These are phyloP conservation scores for Clanis bilineata DNA, from an alignment of 2,888 invertebrate genomes.

Conservation along the genomic window DNA sequence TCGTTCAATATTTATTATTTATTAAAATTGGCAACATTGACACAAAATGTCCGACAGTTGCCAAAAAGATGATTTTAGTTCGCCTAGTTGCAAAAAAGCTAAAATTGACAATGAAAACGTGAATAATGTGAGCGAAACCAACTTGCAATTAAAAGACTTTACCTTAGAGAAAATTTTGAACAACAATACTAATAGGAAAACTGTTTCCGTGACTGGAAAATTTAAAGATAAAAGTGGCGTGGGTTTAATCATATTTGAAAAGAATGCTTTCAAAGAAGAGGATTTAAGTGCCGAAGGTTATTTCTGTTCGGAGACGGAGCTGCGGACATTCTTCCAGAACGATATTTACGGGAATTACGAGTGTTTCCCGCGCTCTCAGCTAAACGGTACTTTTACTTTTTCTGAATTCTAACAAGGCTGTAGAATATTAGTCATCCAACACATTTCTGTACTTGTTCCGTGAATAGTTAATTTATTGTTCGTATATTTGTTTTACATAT, in stretches of 20 bases:
- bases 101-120: slow-evolving; percentile 67
- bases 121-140: slow-evolving; percentile 53
- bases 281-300: slow-evolving; percentile 80
- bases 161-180: slow-evolving; percentile 85
- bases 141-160: slow-evolving; percentile 84
- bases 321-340: slow-evolving; percentile 87
- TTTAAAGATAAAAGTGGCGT: slow-evolving; percentile 84
- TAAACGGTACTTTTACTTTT: slow-evolving; percentile 80
- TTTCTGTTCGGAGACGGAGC: slow-evolving; percentile 83
- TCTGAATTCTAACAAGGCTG: slow-evolving; percentile 47
- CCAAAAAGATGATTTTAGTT: slow-evolving; percentile 54
- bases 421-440: slow-evolving; percentile 39
- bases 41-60: slow-evolving; percentile 75
- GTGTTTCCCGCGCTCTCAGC: slow-evolving; percentile 83
- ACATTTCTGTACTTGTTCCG: slow-evolving; percentile 11
- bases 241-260: slow-evolving; percentile 90
- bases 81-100: slow-evolving; percentile 64
- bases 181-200: slow-evolving; percentile 88
- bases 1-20: slow-evolving; percentile 1
- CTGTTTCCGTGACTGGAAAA: slow-evolving; percentile 86
- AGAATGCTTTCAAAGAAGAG: slow-evolving; percentile 88
- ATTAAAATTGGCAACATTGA: slow-evolving; percentile 43
- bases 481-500: not conserved
- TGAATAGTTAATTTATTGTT: slow-evolving; percentile 1
- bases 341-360: slow-evolving; percentile 93